These are phyloP conservation scores for Drosophila grimshawi DNA, from an alignment of 1,140 invertebrate species.

Conservation along the genomic window DNA sequence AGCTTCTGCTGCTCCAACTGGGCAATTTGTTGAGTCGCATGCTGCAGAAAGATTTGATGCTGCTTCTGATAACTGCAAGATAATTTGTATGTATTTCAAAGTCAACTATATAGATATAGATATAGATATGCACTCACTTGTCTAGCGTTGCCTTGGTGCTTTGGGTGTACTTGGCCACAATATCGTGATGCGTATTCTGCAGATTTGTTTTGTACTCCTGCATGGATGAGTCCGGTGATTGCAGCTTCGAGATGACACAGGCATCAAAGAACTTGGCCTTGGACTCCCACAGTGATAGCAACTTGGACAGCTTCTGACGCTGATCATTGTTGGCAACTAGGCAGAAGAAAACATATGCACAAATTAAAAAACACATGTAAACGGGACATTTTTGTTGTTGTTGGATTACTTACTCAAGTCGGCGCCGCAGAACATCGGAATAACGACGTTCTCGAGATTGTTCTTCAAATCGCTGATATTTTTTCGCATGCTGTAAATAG, in stretches of 20 bases:
- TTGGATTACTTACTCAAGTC: conserved; percentile 87
- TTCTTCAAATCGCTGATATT: conserved; percentile 96
- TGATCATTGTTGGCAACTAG: conserved; percentile 93
- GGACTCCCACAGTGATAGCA: conserved; percentile 97
- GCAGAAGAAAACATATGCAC: conserved; percentile 53
- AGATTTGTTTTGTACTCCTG: conserved; percentile 93
- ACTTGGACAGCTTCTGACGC: conserved; percentile 94
- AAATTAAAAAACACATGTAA: not conserved
- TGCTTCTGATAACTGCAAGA: conserved; percentile 91
- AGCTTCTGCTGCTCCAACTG: conserved; percentile 92
- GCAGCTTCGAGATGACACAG: conserved; percentile 93
- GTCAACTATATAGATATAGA: not conserved
- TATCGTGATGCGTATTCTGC: conserved; percentile 90
- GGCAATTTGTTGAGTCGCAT: conserved; percentile 95
- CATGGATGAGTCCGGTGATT: conserved; percentile 91
- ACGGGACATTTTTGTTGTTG: not conserved
- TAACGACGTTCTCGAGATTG: conserved; percentile 95
- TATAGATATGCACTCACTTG: conserved; percentile 85
- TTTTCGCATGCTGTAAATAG: conserved; percentile 92
- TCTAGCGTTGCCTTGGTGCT: conserved; percentile 91
- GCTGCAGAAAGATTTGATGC: conserved; percentile 96
- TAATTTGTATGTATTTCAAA: not conserved
- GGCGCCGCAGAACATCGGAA: conserved; percentile 98
- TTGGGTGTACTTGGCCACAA: conserved; percentile 90
- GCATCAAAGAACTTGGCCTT: conserved; percentile 97